phyloP scores from a whole-genome alignment of 1,140 invertebrate genomes.

The Rhagoletis zephyria region DNA sequence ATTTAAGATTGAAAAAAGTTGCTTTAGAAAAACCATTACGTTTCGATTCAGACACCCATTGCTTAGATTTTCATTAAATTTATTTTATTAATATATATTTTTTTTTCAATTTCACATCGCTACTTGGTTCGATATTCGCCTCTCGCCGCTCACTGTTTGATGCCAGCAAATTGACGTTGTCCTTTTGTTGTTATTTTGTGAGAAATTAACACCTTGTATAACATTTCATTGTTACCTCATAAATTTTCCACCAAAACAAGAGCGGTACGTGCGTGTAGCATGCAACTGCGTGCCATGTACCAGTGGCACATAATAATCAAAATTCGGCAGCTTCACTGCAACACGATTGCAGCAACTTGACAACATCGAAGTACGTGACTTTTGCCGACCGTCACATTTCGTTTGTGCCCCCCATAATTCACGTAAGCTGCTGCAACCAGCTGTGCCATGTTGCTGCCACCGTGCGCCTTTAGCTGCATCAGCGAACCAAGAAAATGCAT shows the following conservation, averaged over 20 bases:
- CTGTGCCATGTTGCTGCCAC: neutral
- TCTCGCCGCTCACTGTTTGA: neutral
- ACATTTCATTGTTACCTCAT: conserved; percentile 38
- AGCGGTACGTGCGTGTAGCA: neutral
- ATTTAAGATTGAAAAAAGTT: too few species aligned
- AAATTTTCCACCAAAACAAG: conserved; percentile 41
- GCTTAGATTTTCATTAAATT: too few species aligned
- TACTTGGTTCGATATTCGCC: neutral
- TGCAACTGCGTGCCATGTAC: neutral
- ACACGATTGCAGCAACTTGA: neutral
- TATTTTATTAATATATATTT: too few species aligned
- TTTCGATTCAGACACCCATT: too few species aligned
- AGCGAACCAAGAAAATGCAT: neutral
- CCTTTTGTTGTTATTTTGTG: neutral
- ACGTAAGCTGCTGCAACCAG: neutral
- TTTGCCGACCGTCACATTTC: neutral
- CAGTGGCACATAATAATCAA: neutral
- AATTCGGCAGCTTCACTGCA: conserved; percentile 31
- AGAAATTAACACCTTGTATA: conserved; percentile 50
- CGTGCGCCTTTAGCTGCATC: neutral
- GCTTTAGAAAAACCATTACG: too few species aligned
- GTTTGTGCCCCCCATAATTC: conserved; percentile 6
- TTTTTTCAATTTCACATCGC: too few species aligned
- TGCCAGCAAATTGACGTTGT: neutral
- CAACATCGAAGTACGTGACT: conserved; percentile 17